phyloP scores from a whole-genome alignment of 1,140 invertebrate genomes.

The Eueides isabella region DNA sequence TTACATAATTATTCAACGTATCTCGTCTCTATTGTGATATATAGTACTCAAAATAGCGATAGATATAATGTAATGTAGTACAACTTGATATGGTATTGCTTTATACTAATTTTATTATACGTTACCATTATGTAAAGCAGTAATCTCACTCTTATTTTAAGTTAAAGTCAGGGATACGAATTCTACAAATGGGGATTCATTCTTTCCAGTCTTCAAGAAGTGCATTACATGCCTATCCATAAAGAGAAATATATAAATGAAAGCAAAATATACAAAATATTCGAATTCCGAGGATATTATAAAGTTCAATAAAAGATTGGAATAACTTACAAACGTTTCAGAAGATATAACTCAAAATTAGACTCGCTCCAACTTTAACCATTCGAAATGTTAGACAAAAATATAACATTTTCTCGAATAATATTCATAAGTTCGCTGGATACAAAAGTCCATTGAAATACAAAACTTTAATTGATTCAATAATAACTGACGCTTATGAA shows the following conservation, averaged over 20 bases:
- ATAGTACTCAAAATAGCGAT: neutral
- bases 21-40: slow-evolving; percentile 28
- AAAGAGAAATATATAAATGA: too few relatives aligned
- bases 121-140: too few relatives aligned
- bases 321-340: slow-evolving; percentile 39
- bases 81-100: too few relatives aligned
- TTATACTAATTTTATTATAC: too few relatives aligned
- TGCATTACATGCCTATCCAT: too few relatives aligned
- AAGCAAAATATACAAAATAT: too few relatives aligned
- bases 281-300: neutral
- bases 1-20: slow-evolving; percentile 38
- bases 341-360: slow-evolving; percentile 47
- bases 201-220: too few relatives aligned
- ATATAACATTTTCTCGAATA: slow-evolving; percentile 41
- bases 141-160: too few relatives aligned
- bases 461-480: slow-evolving; percentile 36
- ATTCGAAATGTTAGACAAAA: slow-evolving; percentile 48
- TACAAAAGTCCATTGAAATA: slow-evolving; percentile 19
- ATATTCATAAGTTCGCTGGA: slow-evolving; percentile 44
- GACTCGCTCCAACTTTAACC: slow-evolving; percentile 41
- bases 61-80: neutral
- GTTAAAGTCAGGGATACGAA: too few relatives aligned
- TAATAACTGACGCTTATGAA: slow-evolving; percentile 5
- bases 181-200: too few relatives aligned
- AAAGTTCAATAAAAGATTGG: neutral